Base-by-base conservation (phyloP, 2,888 invertebrate species). In the Cheilosia vulpina region DNA sequence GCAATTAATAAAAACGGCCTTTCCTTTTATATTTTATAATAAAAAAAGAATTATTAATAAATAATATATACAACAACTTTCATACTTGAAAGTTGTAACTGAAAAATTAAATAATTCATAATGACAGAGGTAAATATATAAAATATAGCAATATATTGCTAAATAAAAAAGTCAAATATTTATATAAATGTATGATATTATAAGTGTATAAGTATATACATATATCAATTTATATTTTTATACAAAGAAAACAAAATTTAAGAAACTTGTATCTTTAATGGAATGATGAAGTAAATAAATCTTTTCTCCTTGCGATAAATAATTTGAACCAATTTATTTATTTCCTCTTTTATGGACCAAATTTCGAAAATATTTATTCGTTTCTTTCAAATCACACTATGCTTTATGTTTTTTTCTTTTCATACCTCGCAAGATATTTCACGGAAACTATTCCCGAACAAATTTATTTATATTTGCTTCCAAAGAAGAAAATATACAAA, bases 221-320 rank as follows among this genome's bases (percentile, higher is more conserved):
- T 55, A 80, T 80, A 80, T 80, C 80, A 73, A 80, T 80, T 80
- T 80, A 80, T 80, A 80, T 80, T 80, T 80, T 80, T 80, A 80
- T 80, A 80, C 80, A 80, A 80, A 73, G 73, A 73, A 60, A 72
- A 71, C 45, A 68, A 68, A 24, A 52, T 52, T 75, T 75, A 80
- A 53, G 60, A 68, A 80, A 75, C 80, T 68, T 80, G 43, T 80
- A 80, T 73, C 73, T 75, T 65, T 60, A 69, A 68, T 34, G 53
- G 24, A 77, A 71, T 71, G 53, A 71, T 47, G 57, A 71, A 69
- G 55, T 69, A 60, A 68, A 55, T 11, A 62, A 73, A 55, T 73
- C 34, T 38, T 43, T 41, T 34, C 57, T 41, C 27, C 13, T 15
- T 43, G 43, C 43, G 19, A 15, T 27, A 7, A 31, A 31, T 13